Percentiles rank a stretch among this genome's conserved stretches.
phyloP scores from a whole-genome alignment of 2,113 vertebrate species.

The Rafetus swinhoei region DNA sequence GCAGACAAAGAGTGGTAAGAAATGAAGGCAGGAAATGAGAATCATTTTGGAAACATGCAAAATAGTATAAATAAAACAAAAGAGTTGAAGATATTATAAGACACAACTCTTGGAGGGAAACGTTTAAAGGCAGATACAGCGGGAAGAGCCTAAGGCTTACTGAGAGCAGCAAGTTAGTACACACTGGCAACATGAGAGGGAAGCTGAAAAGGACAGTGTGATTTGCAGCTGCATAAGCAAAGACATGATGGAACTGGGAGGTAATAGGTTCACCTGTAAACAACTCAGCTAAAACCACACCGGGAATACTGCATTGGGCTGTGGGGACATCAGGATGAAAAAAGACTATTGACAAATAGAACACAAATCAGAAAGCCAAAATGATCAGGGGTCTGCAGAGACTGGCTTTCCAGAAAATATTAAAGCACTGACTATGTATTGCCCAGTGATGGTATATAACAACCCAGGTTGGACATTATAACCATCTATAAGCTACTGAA shows the following conservation, averaged over 20 bases:
- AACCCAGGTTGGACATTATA: conserved; percentile 54
- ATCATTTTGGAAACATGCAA: conserved; percentile 42
- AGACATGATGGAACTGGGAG: neutral
- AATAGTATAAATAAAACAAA: neutral
- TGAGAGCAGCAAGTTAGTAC: conserved; percentile 13
- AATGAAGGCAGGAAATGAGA: conserved; percentile 19
- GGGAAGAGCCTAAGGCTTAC: neutral
- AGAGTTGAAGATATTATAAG: neutral
- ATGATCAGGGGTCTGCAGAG: neutral
- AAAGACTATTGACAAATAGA: neutral
- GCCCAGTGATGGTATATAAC: conserved; percentile 45
- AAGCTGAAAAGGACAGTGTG: neutral
- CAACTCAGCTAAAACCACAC: conserved; percentile 23
- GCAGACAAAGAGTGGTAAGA: conserved; percentile 43
- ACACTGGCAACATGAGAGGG: conserved; percentile 11
- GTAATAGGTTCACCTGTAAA: neutral
- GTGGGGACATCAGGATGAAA: neutral
- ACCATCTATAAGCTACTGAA: conserved; percentile 37
- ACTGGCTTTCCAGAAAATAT: conserved; percentile 46
- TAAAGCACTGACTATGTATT: conserved; percentile 50
- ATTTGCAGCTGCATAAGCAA: neutral
- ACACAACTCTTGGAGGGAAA: neutral
- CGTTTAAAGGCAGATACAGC: neutral
- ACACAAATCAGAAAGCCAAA: conserved; percentile 1
- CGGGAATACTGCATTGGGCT: neutral